A percentile compares a stretch with the other conserved stretches of the same genome.
phyloP scores from a whole-genome alignment of 2,888 invertebrate species.

The Crocallis elinguaria region DNA sequence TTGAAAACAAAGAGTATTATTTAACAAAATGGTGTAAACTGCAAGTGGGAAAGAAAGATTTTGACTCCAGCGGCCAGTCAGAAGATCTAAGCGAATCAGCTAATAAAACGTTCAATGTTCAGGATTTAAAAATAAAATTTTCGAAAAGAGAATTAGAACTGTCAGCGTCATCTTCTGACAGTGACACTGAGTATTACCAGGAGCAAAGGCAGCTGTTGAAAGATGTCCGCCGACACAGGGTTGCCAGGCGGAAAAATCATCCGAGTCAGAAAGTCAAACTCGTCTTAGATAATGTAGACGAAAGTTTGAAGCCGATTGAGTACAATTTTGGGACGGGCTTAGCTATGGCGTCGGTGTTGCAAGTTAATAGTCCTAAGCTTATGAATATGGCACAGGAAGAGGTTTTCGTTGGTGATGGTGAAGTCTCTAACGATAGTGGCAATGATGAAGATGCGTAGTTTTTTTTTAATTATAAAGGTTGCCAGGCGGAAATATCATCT shows the following conservation, averaged over 20 bases:
- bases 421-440: constrained; percentile 77
- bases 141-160: constrained; percentile 68
- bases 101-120: constrained; percentile 41
- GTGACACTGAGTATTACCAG: constrained; percentile 60
- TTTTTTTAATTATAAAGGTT: background rate
- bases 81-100: constrained; percentile 50
- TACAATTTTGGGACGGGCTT: constrained; percentile 78
- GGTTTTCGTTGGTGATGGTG: constrained; percentile 75
- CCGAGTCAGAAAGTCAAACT: constrained; percentile 40
- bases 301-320: constrained; percentile 74
- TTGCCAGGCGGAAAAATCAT: constrained; percentile 63
- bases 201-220: constrained; percentile 57
- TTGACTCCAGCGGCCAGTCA: constrained; percentile 47
- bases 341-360: constrained; percentile 78
- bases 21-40: constrained; percentile 62
- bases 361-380: constrained; percentile 56
- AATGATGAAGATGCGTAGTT: constrained; percentile 69
- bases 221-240: constrained; percentile 66
- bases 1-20: constrained; percentile 35
- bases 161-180: constrained; percentile 63
- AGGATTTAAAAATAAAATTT: constrained; percentile 48
- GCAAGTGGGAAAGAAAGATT: constrained; percentile 20
- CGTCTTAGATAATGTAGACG: constrained; percentile 64
- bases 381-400: constrained; percentile 65
- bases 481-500: no score